These are phyloP conservation scores for Antitype chi DNA, from an alignment of 2,888 invertebrate species.

Conservation along the genomic window DNA sequence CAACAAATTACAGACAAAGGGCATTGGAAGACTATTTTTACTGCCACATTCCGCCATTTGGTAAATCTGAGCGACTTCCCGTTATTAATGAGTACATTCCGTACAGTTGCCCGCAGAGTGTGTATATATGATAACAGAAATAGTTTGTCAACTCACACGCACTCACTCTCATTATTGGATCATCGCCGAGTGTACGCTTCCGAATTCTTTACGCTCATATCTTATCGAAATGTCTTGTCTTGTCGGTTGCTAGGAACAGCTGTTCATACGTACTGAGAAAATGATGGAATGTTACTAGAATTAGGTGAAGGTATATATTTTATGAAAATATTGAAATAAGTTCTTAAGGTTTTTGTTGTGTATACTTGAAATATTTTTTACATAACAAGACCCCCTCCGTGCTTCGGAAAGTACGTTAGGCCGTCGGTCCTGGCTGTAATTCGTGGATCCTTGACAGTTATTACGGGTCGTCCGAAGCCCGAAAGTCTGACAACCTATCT, in stretches of 20 bases:
- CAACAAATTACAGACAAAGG: conserved; percentile 13
- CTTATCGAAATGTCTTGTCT: conserved; percentile 23
- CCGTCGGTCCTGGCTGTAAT: too few relatives aligned
- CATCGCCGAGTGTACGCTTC: conserved; percentile 54
- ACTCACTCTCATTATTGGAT: conserved; percentile 47
- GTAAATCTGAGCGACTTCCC: conserved; percentile 18
- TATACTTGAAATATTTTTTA: background rate
- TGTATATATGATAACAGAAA: conserved; percentile 57
- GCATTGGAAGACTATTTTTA: background rate
- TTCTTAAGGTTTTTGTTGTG: background rate
- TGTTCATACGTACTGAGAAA: conserved; percentile 25
- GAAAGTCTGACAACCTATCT: too few relatives aligned
- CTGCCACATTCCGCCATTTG: conserved; percentile 2
- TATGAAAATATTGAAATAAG: background rate
- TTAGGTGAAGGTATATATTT: background rate
- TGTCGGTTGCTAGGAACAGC: conserved; percentile 29
- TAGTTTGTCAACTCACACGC: conserved; percentile 40
- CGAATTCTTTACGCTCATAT: conserved; percentile 45
- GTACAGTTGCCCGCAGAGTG: conserved; percentile 8
- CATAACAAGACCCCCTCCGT: too few relatives aligned
- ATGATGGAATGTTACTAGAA: conserved; percentile 23
- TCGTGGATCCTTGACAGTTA: too few relatives aligned
- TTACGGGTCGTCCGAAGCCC: too few relatives aligned
- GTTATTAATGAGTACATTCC: conserved; percentile 18
- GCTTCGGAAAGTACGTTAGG: too few relatives aligned